These are phyloP conservation scores for Pyrgus malvae DNA, from an alignment of 2,888 invertebrate species.

Conservation along the genomic window DNA sequence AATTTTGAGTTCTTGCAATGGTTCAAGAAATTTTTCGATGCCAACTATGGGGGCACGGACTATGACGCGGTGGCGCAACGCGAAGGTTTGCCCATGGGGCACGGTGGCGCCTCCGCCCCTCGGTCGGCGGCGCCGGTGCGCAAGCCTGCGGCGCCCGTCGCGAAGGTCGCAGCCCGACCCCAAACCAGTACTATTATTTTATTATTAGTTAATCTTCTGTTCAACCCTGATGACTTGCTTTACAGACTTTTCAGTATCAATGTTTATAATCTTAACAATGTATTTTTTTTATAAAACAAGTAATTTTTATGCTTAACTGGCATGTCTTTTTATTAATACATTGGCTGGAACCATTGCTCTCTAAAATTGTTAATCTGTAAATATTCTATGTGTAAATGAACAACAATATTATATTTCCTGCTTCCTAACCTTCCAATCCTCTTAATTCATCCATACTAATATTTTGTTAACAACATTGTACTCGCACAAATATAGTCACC, in stretches of 20 bases:
- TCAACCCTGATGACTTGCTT: not conserved
- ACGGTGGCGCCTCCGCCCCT: constrained; percentile 84
- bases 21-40: constrained; percentile 99
- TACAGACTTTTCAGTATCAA: not conserved
- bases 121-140: constrained; percentile 64
- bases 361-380: constrained; percentile 19
- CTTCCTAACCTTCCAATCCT: not conserved
- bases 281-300: not conserved
- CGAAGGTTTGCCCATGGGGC: constrained; percentile 90
- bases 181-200: constrained; percentile 80
- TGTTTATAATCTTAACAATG: not conserved
- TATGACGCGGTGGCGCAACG: constrained; percentile 96
- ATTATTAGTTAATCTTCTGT: constrained; percentile 33
- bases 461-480: not conserved
- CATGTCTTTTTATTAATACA: constrained; percentile 1
- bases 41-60: constrained; percentile 98
- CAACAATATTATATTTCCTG: not conserved
- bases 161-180: constrained; percentile 84
- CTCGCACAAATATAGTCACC: not conserved
- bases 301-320: constrained; percentile 2
- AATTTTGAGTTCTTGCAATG: constrained; percentile 99
- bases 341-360: constrained; percentile 29
- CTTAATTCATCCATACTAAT: not conserved
- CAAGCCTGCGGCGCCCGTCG: constrained; percentile 74
- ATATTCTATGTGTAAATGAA: not conserved